Evolutionary conservation across 2,113 vertebrate genomes (phyloP).

Genomic region (Pteronura brasiliensis): DNA sequence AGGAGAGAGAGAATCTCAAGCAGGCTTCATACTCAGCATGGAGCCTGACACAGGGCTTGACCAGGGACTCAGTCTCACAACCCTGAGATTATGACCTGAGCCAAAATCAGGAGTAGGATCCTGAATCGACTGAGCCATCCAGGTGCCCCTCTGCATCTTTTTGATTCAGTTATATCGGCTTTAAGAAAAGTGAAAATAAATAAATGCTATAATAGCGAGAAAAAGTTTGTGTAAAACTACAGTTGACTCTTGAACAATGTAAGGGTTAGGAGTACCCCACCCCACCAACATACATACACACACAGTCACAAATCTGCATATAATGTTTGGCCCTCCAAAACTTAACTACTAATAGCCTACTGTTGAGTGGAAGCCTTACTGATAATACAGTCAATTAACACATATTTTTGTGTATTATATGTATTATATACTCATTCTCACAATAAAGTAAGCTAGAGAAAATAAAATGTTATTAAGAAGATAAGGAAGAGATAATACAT

Average conservation of each 20-base stretch:
- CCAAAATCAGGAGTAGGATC: background rate
- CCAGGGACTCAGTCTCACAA: background rate
- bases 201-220: background rate
- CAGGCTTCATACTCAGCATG: background rate
- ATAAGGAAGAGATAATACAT: background rate
- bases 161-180: background rate
- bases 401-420: background rate
- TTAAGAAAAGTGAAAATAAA: conserved; percentile 22
- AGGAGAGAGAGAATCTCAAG: background rate
- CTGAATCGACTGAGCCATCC: background rate
- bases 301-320: background rate
- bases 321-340: background rate
- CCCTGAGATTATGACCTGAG: background rate
- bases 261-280: background rate
- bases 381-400: background rate
- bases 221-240: background rate
- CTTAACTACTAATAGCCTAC: background rate
- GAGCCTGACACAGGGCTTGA: background rate
- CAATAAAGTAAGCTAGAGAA: background rate
- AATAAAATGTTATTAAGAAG: background rate
- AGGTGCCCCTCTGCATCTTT: background rate
- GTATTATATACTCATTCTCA: background rate
- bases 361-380: background rate
- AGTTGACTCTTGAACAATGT: background rate
- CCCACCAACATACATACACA: background rate